These are phyloP conservation scores for Elachura formosa DNA, from an alignment of 2,113 vertebrate species.

Conservation along the genomic window DNA sequence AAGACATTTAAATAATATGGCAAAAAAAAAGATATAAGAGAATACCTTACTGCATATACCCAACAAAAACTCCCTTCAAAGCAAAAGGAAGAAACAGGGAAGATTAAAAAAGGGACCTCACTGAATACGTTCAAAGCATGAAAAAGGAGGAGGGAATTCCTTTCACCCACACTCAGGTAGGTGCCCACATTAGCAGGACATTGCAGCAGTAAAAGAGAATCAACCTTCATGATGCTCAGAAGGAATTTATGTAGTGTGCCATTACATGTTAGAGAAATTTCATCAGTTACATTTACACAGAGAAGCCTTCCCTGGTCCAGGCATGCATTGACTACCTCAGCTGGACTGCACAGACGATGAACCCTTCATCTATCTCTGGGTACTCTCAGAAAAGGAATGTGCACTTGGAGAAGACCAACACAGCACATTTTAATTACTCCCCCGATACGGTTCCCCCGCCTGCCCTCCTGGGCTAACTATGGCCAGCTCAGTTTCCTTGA, in stretches of 20 bases:
- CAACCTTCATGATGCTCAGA: not conserved
- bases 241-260: not conserved
- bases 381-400: not conserved
- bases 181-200: not conserved
- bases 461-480: too few species aligned
- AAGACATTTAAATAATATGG: not conserved
- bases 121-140: not conserved
- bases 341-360: not conserved
- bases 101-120: not conserved
- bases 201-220: not conserved
- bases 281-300: not conserved
- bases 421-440: not conserved
- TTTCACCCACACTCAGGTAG: not conserved
- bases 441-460: too few species aligned
- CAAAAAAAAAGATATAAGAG: not conserved
- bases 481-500: too few species aligned
- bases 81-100: not conserved
- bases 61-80: slow-evolving; percentile 17
- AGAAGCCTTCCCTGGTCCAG: not conserved
- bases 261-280: not conserved
- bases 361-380: not conserved
- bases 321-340: not conserved
- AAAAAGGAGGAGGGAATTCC: not conserved
- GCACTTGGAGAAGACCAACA: not conserved
- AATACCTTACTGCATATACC: not conserved